Percentiles rank a stretch among this genome's conserved stretches.
Conservation (phyloP, 2,888 invertebrate genomes). For the Trichogramma dendrolimi region DNA sequence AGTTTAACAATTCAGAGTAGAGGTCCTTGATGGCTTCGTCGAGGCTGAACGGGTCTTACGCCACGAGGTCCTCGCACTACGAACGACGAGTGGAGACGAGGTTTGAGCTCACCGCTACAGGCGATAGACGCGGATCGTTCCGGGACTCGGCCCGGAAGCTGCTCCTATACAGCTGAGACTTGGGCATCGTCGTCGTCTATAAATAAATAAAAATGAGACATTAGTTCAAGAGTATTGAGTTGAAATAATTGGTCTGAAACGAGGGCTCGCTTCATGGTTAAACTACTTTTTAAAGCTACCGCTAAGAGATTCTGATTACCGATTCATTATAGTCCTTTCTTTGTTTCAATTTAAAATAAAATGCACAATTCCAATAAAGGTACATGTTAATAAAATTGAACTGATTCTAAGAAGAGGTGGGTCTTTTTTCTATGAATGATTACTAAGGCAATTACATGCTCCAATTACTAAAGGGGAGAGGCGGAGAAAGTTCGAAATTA, state of each 20-base stretch:
- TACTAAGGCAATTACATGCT: no score
- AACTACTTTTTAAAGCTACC: no score
- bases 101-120: constrained; percentile 9
- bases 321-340: no score
- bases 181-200: constrained; percentile 66
- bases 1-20: background rate
- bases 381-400: no score
- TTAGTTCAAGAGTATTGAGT: constrained; percentile 36
- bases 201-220: constrained; percentile 37
- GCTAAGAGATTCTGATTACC: no score
- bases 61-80: constrained; percentile 22
- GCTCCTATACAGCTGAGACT: constrained; percentile 59
- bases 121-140: constrained; percentile 22
- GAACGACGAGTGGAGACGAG: constrained; percentile 27
- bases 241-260: constrained; percentile 28
- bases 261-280: background rate
- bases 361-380: no score
- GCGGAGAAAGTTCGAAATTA: no score
- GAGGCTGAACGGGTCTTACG: background rate
- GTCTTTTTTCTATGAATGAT: no score
- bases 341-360: no score
- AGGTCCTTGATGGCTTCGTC: background rate
- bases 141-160: constrained; percentile 26
- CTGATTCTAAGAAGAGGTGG: no score
- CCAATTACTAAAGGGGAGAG: no score